These are phyloP conservation scores for Vandiemenella viatica DNA, from an alignment of 2,888 invertebrate species.

Conservation along the genomic window DNA sequence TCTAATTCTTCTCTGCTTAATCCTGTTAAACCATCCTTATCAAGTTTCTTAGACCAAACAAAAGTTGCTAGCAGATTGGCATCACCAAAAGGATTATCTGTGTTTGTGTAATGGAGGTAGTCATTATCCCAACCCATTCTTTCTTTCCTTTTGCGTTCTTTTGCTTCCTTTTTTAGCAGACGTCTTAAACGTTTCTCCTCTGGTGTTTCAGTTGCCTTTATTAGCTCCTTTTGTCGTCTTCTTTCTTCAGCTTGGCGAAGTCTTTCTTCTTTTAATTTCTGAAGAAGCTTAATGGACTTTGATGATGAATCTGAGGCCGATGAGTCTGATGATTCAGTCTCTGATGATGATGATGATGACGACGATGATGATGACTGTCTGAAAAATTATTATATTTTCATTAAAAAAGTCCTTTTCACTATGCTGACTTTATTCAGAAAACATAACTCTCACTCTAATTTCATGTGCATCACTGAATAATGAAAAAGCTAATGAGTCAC, in stretches of 20 bases:
- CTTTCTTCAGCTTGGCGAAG: conserved; percentile 46
- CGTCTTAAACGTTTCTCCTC: conserved; percentile 82
- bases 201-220: conserved; percentile 85
- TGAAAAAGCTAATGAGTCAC: no score
- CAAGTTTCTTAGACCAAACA: conserved; percentile 91
- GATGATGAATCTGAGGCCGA: conserved; percentile 29
- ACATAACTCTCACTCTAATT: no score
- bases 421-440: no score
- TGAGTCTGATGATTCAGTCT: neutral
- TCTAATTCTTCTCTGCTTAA: conserved; percentile 68
- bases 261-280: conserved; percentile 57
- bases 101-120: conserved; percentile 91
- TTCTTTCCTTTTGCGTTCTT: conserved; percentile 73
- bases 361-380: no score
- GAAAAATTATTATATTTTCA: no score
- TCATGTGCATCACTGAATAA: no score
- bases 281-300: conserved; percentile 47
- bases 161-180: conserved; percentile 77
- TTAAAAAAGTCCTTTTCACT: no score
- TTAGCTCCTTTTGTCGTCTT: conserved; percentile 50
- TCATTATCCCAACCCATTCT: conserved; percentile 97
- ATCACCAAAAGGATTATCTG: conserved; percentile 98
- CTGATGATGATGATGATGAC: neutral
- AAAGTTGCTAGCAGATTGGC: conserved; percentile 87
- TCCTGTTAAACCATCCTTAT: conserved; percentile 76